These are phyloP conservation scores for Yponomeuta cagnagella DNA, from an alignment of 2,888 invertebrate species.

Conservation along the genomic window DNA sequence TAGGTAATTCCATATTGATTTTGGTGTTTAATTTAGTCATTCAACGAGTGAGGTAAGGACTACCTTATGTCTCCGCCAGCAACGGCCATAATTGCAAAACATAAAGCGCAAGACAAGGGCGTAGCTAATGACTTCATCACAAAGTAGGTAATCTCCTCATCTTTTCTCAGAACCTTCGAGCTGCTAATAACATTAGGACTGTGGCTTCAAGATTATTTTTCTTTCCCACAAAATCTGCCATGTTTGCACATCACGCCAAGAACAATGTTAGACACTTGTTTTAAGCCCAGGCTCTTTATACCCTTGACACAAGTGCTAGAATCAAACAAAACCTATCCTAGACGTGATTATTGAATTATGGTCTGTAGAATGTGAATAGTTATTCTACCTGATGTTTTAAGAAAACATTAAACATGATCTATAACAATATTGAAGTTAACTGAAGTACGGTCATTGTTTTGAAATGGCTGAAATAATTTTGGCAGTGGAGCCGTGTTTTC, in stretches of 20 bases:
- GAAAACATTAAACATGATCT: no score
- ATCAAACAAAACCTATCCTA: background rate
- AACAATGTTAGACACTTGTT: background rate
- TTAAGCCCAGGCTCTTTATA: background rate
- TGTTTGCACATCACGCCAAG: background rate
- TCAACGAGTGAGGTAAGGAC: no score
- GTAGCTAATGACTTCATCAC: background rate
- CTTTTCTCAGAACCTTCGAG: background rate
- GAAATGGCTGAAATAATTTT: no score
- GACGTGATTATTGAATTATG: no score
- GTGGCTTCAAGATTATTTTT: background rate
- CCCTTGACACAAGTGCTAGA: background rate
- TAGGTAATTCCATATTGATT: no score
- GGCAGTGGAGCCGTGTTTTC: no score
- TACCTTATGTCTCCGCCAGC: background rate
- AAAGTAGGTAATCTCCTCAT: background rate
- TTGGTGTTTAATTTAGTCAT: no score
- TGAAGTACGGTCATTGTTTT: no score
- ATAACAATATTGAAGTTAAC: no score
- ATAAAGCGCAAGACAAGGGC: background rate
- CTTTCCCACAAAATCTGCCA: background rate
- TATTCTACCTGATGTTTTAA: no score
- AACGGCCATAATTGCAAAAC: background rate
- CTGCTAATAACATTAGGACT: no score
- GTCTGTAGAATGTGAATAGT: no score